Conservation (phyloP, 2,888 invertebrate species). For the Leptinotarsa rubiginosa region DNA sequence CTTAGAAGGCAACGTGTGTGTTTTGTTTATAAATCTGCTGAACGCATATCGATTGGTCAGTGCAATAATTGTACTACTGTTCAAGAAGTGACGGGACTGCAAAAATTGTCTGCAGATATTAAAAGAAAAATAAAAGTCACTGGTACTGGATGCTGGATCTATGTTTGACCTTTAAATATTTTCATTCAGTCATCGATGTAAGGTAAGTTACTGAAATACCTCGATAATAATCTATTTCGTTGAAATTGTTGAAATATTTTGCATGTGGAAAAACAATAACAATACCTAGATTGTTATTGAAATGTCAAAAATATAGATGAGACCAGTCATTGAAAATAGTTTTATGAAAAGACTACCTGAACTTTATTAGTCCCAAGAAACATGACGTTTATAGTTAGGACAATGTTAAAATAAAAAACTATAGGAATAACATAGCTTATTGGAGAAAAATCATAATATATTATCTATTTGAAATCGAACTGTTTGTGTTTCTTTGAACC, state of each 20-base stretch:
- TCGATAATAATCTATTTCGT: not conserved
- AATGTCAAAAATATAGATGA: conserved; percentile 10
- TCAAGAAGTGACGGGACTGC: conserved; percentile 39
- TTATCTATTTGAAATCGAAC: too few relatives aligned
- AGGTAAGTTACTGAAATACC: conserved; percentile 42
- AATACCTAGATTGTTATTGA: not conserved
- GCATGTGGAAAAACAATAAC: not conserved
- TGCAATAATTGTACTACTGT: conserved; percentile 27
- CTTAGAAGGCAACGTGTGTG: conserved; percentile 50
- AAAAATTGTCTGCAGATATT: conserved; percentile 25
- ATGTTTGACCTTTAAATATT: conserved; percentile 54
- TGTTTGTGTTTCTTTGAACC: too few relatives aligned
- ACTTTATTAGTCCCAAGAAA: too few relatives aligned
- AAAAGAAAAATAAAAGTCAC: conserved; percentile 6
- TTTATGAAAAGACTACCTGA: not conserved
- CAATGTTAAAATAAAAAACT: too few relatives aligned
- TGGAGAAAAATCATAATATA: too few relatives aligned
- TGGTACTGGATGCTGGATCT: conserved; percentile 54
- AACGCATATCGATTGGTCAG: conserved; percentile 26
- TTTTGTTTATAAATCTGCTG: conserved; percentile 36
- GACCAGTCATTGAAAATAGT: not conserved
- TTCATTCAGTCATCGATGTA: conserved; percentile 47
- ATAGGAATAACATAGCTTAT: too few relatives aligned
- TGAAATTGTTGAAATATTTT: not conserved
- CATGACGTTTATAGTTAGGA: too few relatives aligned